Evolutionary conservation across 2,113 vertebrate genomes (phyloP).

Genomic region (Anguilla rostrata): DNA sequence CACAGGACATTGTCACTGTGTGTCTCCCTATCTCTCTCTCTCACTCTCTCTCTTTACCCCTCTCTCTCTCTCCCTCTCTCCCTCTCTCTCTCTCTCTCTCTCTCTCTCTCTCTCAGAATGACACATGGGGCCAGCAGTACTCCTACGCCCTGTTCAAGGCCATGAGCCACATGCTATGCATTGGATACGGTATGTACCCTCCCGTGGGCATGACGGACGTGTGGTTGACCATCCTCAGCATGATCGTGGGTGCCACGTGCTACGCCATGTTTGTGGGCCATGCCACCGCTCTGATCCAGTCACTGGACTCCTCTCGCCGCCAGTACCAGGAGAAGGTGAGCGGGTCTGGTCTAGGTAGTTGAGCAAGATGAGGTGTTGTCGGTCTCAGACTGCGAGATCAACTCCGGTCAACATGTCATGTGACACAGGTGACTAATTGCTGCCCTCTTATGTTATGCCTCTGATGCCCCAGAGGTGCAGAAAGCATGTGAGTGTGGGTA

Average conservation of each 20-base stretch:
- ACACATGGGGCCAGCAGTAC: conserved; percentile 83
- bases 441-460: not conserved
- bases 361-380: not conserved
- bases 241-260: conserved; percentile 82
- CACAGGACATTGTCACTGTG: conserved; percentile 1
- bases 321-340: conserved; percentile 32
- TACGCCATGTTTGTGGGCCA: conserved; percentile 76
- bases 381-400: not conserved
- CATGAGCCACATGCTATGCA: conserved; percentile 35
- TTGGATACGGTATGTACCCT: conserved; percentile 59
- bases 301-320: conserved; percentile 24
- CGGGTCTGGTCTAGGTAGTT: not conserved
- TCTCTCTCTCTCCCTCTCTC: conserved; percentile 24
- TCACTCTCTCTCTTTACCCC: not conserved
- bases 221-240: conserved; percentile 83
- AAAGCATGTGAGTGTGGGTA: not conserved
- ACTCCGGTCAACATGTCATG: not conserved
- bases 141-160: conserved; percentile 82
- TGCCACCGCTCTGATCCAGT: conserved; percentile 30
- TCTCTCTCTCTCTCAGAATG: conserved; percentile 61
- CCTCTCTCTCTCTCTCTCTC: not conserved
- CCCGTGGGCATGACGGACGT: conserved; percentile 82
- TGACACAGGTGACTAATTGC: not conserved
- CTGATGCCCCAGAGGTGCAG: not conserved
- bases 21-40: not conserved